Percentiles rank a stretch among this genome's conserved stretches.
Conservation (phyloP, 2,113 vertebrate species). For the Pseudorasbora parva region DNA sequence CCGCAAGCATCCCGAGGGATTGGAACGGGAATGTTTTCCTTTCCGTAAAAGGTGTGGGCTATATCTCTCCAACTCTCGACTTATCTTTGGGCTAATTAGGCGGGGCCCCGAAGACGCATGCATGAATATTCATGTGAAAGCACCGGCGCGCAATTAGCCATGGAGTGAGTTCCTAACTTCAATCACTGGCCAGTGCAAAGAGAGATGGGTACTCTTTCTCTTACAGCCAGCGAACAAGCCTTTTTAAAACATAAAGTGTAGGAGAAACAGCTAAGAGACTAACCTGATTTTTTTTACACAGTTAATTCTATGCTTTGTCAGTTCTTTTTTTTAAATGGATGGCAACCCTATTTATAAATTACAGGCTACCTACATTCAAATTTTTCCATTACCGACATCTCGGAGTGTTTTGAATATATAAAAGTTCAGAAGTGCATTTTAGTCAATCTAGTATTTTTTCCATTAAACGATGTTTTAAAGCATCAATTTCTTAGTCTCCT, state of each 20-base stretch:
- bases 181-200: slow-evolving; percentile 76
- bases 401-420: slow-evolving; percentile 22
- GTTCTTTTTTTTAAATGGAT: slow-evolving; percentile 27
- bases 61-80: slow-evolving; percentile 71
- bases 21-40: slow-evolving; percentile 68
- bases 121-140: slow-evolving; percentile 83
- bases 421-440: slow-evolving; percentile 29
- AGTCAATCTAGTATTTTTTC: not conserved
- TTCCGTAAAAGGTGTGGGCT: slow-evolving; percentile 79
- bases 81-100: slow-evolving; percentile 82
- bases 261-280: slow-evolving; percentile 9
- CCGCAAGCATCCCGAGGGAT: slow-evolving; percentile 77
- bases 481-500: no score
- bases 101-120: slow-evolving; percentile 76
- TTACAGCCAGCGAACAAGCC: slow-evolving; percentile 66
- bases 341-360: slow-evolving; percentile 21
- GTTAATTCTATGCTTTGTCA: slow-evolving; percentile 27
- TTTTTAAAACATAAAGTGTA: slow-evolving; percentile 65
- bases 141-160: slow-evolving; percentile 80
- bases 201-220: slow-evolving; percentile 67
- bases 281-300: not conserved
- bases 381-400: slow-evolving; percentile 40
- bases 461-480: not conserved
- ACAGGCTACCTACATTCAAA: slow-evolving; percentile 5
- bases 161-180: slow-evolving; percentile 78